Conservation (phyloP, 2,888 invertebrate species). For the Cephus sareptanus region DNA sequence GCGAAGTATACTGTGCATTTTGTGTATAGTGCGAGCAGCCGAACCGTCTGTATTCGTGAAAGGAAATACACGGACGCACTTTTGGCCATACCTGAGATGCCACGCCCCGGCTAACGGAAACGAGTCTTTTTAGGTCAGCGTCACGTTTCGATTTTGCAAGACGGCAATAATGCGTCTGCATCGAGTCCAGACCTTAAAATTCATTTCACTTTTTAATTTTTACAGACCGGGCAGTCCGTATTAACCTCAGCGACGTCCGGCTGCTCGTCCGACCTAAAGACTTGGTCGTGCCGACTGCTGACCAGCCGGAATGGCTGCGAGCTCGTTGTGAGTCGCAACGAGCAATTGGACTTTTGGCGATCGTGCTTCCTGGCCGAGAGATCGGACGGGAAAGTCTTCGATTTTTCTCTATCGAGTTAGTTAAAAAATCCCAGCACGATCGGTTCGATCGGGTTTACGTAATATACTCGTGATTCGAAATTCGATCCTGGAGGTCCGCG, state of each 20-base stretch:
- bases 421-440: neutral
- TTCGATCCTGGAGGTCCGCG: neutral
- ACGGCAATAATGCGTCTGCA: neutral
- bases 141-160: constrained; percentile 1
- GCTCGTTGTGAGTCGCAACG: too few species aligned
- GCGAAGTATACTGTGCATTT: neutral
- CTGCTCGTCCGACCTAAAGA: neutral
- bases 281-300: too few species aligned
- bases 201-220: constrained; percentile 10
- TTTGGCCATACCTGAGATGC: constrained; percentile 7
- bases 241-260: neutral
- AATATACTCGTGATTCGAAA: neutral
- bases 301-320: too few species aligned
- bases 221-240: neutral
- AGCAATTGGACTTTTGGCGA: too few species aligned
- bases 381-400: neutral
- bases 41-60: constrained; percentile 21
- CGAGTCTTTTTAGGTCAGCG: constrained; percentile 37
- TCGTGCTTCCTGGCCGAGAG: too few species aligned
- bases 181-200: neutral
- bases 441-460: neutral
- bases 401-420: neutral
- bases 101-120: constrained; percentile 31
- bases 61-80: constrained; percentile 13
- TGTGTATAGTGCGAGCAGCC: neutral